Evolutionary conservation across 1,140 invertebrate genomes (phyloP), one percentile per base, ranked within the genome.

Genomic region (Metaphire vulgaris): DNA sequence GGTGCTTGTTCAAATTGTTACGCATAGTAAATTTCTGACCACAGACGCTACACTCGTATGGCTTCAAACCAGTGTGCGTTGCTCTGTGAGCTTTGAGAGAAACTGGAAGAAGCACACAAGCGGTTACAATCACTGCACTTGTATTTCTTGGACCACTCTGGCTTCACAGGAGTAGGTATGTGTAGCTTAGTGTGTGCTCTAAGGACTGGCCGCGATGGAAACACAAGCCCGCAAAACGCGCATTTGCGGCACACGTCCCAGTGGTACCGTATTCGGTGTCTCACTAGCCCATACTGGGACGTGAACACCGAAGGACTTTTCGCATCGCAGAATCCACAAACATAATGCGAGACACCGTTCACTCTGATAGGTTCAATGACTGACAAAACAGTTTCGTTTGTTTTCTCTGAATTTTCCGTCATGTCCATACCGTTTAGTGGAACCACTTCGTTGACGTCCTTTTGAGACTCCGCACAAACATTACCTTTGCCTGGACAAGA

Each of bases 1-100:
- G 29, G 34, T 73, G 72, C 31, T 41, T 33, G 26, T 73, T 97
- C 16, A 98, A 89, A 15, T 93, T 96, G 78, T 92, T 94, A 0
- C 93, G 96, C 14, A 95, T 97, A 78, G 93, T 95, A 89, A 98
- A 98, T 28, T 94, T 93, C 75, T 89, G 89, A 0, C 93, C 74
- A 29, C 74, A 74, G 21, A 33, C 33, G 29, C 67, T n/a, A 56
- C 74, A 74, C 29, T 96, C 95, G 88, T 99, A 99, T 0, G 97
- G 97, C 67, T 97, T 87, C 83, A 99, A 97, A 0, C 97, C 97
- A 1, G 94, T 97, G 83, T 99, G 97, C 21, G 97, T 98, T 78
- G 97, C 89, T 34, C 98, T 86, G 85, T 99, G 97, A 77, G 99
- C 97, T 86, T 99, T 99, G 6, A 99, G 88, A 87, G 99, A 99